Base-by-base conservation (phyloP, 2,113 vertebrate genomes). In the Labrus mixtus region DNA sequence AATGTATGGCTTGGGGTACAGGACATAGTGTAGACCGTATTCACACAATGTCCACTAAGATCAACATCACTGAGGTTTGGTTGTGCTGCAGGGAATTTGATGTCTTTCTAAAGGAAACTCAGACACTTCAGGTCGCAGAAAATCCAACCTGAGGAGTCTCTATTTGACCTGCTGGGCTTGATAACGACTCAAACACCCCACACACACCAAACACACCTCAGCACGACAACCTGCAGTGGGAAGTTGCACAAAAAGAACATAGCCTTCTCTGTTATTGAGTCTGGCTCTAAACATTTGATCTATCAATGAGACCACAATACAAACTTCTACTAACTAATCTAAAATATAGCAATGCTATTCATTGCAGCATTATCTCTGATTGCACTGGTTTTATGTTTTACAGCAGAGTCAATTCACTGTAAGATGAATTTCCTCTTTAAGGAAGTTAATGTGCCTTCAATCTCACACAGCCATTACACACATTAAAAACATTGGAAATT, bases 391-490 rank as follows among this genome's bases (percentile, higher is more conserved):
- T 68, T 62, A 58, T 71, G 39, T 74, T 65, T 7, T 62, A 60
- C 54, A 45, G 63, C 62, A 72, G 63, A 68, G 70, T 83, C 75
- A 75, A 82, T 84, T 77, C 36, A 68, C 51, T 60, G 63, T 17
- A 69, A 83, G 67, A 85, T 76, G 68, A 83, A 88, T 83, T 61
- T 66, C 66, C 58, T 72, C 70, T 55, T 50, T 77, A 77, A 75
- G 70, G 22, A 67, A 65, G 73, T 60, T 78, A 88, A 81, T 88
- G 73, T 85, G 69, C 55, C 71, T 22, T 55, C 25, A 33, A 57
- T 59, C 83, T 76, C 65, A 77, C 58, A 50, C 53, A 51, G 79
- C 7, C 7, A 43, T 68, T 73, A 20, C 25, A 60, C 57, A 23
- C 56, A 71, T 73, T 53, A 80, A 78, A 65, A 16, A 72, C 58